phyloP scores from a whole-genome alignment of 2,797 vertebrate species.

The Centropyge bicolor region DNA sequence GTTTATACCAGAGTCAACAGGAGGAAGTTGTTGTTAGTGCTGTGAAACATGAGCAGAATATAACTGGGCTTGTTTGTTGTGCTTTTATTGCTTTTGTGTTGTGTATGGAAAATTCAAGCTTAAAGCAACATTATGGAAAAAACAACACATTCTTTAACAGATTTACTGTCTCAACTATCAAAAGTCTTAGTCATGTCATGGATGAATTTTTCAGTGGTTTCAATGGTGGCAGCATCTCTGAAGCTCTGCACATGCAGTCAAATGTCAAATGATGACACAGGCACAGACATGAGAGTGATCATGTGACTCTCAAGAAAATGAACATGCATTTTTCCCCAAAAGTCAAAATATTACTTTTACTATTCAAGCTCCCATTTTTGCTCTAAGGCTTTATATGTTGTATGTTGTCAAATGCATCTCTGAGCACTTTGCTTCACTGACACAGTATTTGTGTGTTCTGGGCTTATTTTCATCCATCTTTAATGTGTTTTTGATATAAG shows the following conservation, averaged over 20 bases:
- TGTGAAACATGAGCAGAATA: background rate
- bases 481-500: background rate
- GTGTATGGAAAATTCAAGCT: background rate
- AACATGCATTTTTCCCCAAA: too few species aligned
- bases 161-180: too few species aligned
- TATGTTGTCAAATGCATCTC: background rate
- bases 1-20: constrained; percentile 13
- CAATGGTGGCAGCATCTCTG: too few species aligned
- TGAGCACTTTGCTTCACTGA: background rate
- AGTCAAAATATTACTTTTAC: too few species aligned
- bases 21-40: background rate
- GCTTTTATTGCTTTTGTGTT: background rate
- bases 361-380: background rate
- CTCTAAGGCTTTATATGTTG: background rate
- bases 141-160: background rate
- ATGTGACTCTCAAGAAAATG: too few species aligned
- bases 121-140: background rate
- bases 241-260: too few species aligned
- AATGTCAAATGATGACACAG: background rate
- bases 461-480: background rate
- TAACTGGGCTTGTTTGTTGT: background rate
- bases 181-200: too few species aligned
- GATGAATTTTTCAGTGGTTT: background rate
- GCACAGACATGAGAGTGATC: background rate
- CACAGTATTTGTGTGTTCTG: background rate